Base-by-base conservation (phyloP, 2,797 vertebrate species). In the Sandelia bainsii region DNA sequence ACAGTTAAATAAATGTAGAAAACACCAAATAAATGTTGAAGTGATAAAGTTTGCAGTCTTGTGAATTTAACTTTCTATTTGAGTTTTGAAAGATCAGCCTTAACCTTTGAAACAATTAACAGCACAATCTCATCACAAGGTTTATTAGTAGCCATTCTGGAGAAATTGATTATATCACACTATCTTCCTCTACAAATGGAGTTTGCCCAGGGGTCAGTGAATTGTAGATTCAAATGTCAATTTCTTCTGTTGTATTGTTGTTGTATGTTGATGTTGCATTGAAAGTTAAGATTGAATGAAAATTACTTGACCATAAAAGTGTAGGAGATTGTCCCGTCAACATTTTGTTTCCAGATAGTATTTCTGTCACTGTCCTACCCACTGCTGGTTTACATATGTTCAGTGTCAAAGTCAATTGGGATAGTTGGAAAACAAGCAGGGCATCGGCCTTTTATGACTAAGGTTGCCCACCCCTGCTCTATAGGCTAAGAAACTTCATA, bases 1-100 rank as follows among this genome's bases (percentile, higher is more conserved):
- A 54, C 39, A 1, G 0, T 0, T 17, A 19, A 60, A 46, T 54
- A 46, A 65, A 58, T 19, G 3, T 39, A 14, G 8, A 60, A 62
- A 22, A 0, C 0, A 29, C 10, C 8, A 58, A 34, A 61, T 64
- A 52, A 76, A 74, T 73, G 19, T 37, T 12, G 32, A 70, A 64
- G 45, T 45, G 17, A 23, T 8, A 48, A 22, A 17, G 12, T 34
- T 39, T 29, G 17, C 23, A 11, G 7, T 60, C 9, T 69, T 71
- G 48, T 57, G 13, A 58, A 54, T 42, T 12, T 20, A 0, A 39
- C 48, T 48, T 40, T 61, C 19, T 39, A 49, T 16, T 37, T 53
- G 3, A 25, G 14, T 13, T 12, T 40, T 34, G 2, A 72, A 56
- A 56, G 6, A 19, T 68, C 1, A 17, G 20, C 56, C 0, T 32